Evolutionary conservation across 2,797 vertebrate species (phyloP).

Genomic region (Pantherophis vulpinus): DNA sequence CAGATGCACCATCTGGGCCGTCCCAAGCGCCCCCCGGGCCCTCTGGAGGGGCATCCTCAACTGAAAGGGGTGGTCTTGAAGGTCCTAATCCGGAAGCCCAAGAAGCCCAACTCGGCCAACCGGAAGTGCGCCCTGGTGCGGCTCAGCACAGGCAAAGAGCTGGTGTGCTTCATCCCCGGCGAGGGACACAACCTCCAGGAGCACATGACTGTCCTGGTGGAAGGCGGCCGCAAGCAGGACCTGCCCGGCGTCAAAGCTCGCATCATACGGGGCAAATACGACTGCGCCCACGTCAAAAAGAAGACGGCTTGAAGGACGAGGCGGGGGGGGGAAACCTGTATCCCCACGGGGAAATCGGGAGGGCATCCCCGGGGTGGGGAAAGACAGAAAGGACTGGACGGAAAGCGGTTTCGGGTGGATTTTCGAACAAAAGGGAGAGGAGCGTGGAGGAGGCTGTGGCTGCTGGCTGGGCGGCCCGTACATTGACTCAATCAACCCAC

Average conservation of each 20-base stretch:
- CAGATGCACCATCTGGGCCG: slow-evolving; percentile 87
- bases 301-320: slow-evolving; percentile 63
- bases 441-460: too few species aligned
- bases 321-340: accelerated
- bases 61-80: slow-evolving; percentile 85
- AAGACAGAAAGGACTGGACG: too few species aligned
- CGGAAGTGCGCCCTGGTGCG: slow-evolving; percentile 87
- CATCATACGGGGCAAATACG: slow-evolving; percentile 86
- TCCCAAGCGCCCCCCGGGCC: slow-evolving; percentile 50
- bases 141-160: slow-evolving; percentile 85
- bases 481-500: too few species aligned
- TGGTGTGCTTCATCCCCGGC: slow-evolving; percentile 83
- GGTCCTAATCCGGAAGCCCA: slow-evolving; percentile 89
- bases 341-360: not conserved
- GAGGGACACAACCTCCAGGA: slow-evolving; percentile 95
- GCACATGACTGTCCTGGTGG: slow-evolving; percentile 86
- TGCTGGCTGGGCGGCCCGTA: too few species aligned
- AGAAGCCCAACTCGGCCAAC: slow-evolving; percentile 96
- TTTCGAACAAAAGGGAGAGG: too few species aligned
- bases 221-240: slow-evolving; percentile 89
- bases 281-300: slow-evolving; percentile 91
- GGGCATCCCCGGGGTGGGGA: too few species aligned
- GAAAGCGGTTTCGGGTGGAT: too few species aligned
- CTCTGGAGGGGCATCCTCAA: slow-evolving; percentile 81
- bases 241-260: slow-evolving; percentile 89